Percentiles rank a stretch among this genome's conserved stretches.
Evolutionary conservation across 2,797 vertebrate species (phyloP).

Genomic region (Myiotriccus ornatus): DNA sequence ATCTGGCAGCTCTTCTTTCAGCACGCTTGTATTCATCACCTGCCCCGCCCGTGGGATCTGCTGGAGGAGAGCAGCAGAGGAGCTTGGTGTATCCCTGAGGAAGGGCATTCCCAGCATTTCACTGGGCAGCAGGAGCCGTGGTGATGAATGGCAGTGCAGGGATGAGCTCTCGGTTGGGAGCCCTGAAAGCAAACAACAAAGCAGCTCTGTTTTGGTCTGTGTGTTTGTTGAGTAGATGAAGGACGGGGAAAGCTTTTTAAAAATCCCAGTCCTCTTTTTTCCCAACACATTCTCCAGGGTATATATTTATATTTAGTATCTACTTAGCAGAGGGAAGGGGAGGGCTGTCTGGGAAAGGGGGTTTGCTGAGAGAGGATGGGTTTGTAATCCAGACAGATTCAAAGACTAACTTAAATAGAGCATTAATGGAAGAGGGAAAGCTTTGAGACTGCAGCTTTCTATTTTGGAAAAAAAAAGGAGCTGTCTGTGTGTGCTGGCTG

Average conservation of each 20-base stretch:
- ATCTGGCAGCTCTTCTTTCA: neutral
- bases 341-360: neutral
- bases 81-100: fast-evolving
- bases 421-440: neutral
- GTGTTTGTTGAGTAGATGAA: neutral
- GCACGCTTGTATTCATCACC: neutral
- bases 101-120: neutral
- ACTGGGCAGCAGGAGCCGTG: neutral
- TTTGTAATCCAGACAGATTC: neutral
- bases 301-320: neutral
- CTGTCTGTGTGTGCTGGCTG: neutral
- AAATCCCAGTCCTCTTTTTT: neutral
- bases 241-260: neutral
- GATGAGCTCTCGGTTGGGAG: neutral
- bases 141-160: neutral
- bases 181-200: neutral
- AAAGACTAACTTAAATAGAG: neutral
- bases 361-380: neutral
- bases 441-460: neutral
- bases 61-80: neutral
- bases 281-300: neutral
- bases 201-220: neutral
- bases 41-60: neutral
- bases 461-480: neutral
- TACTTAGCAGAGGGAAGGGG: neutral